Evolutionary conservation across 2,797 vertebrate genomes (phyloP), one percentile per base, ranked within the genome.

Genomic region (Phataginus tricuspis): DNA sequence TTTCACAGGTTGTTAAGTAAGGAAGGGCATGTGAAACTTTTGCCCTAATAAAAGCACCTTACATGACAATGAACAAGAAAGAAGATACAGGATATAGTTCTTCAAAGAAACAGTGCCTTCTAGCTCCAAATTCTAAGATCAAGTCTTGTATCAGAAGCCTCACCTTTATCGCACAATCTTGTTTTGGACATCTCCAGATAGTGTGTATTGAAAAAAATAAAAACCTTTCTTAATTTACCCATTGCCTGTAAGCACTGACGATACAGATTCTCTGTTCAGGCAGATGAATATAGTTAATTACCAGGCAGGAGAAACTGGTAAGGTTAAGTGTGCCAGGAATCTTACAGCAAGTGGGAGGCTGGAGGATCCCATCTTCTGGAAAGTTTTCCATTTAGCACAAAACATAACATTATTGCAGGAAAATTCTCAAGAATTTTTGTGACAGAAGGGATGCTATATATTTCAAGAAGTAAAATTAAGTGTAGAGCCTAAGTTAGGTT

Each of bases 351-450:
- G 61, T 72, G 10, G 53, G 53, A 92, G 25, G 51, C 9, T n/a
- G 16, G 19, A 66, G 74, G 23, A 90, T 29, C 18, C 53, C 10
- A 18, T 49, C 75, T 88, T 45, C 19, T 78, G 42, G 12, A 66
- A 97, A 77, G 66, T 74, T 77, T 77, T 92, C 49, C 39, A 49
- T 63, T 82, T 53, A 49, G 45, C 71, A 92, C 66, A 72, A 86
- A 96, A 61, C 11, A 63, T 59, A 84, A 80, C 37, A 87, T 89
- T 18, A 90, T 16, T 85, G 42, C 42, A 75, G 34, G 23, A 93
- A 91, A 90, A 77, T 57, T 92, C 23, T 94, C 78, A 89, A 89
- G 51, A 94, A 94, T 53, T 64, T 78, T 45, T n/a, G 51, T 78
- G 93, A 83, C 74, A 59, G 1, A 71, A 66, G 10, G 5, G 39